These are phyloP conservation scores for Phymanthus crucifer DNA, from an alignment of 92 coral and sea anemone genomes.

Conservation along the genomic window DNA sequence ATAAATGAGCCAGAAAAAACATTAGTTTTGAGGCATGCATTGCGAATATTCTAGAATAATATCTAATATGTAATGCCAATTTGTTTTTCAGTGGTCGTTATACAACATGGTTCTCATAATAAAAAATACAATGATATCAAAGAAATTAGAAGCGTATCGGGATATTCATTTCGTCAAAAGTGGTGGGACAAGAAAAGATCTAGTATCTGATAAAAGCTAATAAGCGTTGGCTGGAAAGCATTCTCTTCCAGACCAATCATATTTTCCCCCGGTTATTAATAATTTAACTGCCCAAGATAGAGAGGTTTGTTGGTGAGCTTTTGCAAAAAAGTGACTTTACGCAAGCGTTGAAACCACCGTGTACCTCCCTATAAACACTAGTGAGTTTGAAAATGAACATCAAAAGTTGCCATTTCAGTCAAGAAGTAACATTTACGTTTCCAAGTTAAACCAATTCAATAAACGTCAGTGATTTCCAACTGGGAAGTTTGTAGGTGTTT, in stretches of 20 bases:
- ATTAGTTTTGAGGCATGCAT: background rate
- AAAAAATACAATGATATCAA: background rate
- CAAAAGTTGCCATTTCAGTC: background rate
- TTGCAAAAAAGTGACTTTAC: background rate
- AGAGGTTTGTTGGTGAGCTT: background rate
- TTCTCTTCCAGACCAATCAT: background rate
- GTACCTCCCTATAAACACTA: background rate
- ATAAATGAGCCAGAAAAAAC: background rate
- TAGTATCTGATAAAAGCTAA: background rate
- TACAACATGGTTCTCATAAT: background rate
- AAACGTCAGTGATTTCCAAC: conserved; percentile 1
- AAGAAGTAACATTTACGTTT: background rate
- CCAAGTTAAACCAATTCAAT: background rate
- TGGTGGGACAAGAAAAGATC: background rate
- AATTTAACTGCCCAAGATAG: background rate
- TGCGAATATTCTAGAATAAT: background rate
- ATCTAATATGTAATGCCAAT: background rate
- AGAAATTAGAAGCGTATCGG: background rate
- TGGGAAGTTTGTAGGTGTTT: background rate
- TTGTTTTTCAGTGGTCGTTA: background rate
- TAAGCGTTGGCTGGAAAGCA: background rate
- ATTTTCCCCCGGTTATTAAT: background rate
- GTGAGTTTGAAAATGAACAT: background rate
- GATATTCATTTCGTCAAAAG: background rate
- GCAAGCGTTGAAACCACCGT: background rate